Conservation (phyloP, 1,140 invertebrate genomes). For the Philotrypesis tridentata region DNA sequence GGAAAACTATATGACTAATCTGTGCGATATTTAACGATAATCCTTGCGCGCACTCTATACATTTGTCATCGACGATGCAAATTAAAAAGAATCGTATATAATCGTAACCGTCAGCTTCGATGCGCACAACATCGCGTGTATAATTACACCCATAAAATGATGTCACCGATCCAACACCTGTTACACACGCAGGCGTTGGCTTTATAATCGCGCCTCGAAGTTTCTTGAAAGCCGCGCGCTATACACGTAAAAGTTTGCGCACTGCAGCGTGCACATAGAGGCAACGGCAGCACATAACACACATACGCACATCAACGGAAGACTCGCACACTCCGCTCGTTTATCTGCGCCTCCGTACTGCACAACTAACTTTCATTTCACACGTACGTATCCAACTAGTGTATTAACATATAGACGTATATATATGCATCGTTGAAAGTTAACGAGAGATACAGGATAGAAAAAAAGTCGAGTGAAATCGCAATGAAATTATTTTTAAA, state of each 20-base stretch:
- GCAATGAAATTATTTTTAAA: conserved; percentile 7
- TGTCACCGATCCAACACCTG: neutral
- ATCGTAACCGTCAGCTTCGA: too few relatives aligned
- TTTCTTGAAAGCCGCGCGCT: neutral
- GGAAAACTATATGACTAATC: too few relatives aligned
- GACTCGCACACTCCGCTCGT: neutral
- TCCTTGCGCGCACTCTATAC: too few relatives aligned
- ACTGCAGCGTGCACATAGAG: neutral
- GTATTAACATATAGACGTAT: too few relatives aligned
- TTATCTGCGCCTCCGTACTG: neutral
- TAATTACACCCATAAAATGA: neutral
- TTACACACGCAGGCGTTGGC: too few relatives aligned
- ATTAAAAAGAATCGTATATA: too few relatives aligned
- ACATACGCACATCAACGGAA: neutral
- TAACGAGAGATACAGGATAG: neutral
- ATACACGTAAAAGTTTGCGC: neutral
- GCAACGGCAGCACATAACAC: neutral
- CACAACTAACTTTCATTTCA: conserved; percentile 5
- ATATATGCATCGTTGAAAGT: too few relatives aligned
- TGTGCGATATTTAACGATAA: too few relatives aligned
- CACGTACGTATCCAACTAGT: neutral
- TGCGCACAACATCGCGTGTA: too few relatives aligned
- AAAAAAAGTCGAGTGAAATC: neutral
- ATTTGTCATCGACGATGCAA: too few relatives aligned
- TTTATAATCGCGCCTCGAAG: neutral